Percentiles rank a stretch among this genome's conserved stretches.
Evolutionary conservation across 1,140 invertebrate species (phyloP).

Genomic region (Pachypeltis micranthus): DNA sequence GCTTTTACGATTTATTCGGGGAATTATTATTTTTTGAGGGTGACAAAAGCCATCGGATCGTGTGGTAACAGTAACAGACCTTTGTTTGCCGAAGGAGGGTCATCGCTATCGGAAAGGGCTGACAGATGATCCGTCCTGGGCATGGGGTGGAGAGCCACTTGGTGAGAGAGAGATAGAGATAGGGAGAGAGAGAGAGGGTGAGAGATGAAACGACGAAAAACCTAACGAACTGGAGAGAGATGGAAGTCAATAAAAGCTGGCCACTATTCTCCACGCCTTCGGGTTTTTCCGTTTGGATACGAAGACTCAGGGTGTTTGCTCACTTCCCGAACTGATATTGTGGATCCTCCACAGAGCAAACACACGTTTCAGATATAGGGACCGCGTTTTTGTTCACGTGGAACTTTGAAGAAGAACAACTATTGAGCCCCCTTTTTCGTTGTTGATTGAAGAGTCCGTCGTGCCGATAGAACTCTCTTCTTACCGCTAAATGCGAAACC

Average conservation of each 20-base stretch:
- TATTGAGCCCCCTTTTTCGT: no score
- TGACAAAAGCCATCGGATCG: conserved; percentile 1
- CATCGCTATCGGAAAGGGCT: neutral
- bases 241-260: conserved; percentile 4
- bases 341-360: neutral
- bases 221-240: neutral
- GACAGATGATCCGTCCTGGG: neutral
- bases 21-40: neutral
- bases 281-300: neutral
- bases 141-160: neutral
- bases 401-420: no score
- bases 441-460: no score
- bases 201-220: no score
- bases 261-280: neutral
- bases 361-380: neutral
- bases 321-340: neutral
- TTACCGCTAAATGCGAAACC: no score
- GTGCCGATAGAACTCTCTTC: no score
- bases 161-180: no score
- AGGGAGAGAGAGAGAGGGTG: no score
- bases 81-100: conserved; percentile 3
- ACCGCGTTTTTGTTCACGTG: conserved; percentile 1
- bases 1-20: neutral
- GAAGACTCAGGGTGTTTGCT: neutral
- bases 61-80: conserved; percentile 1